Conservation (phyloP, 2,888 invertebrate species). For the Eulithis prunata region DNA sequence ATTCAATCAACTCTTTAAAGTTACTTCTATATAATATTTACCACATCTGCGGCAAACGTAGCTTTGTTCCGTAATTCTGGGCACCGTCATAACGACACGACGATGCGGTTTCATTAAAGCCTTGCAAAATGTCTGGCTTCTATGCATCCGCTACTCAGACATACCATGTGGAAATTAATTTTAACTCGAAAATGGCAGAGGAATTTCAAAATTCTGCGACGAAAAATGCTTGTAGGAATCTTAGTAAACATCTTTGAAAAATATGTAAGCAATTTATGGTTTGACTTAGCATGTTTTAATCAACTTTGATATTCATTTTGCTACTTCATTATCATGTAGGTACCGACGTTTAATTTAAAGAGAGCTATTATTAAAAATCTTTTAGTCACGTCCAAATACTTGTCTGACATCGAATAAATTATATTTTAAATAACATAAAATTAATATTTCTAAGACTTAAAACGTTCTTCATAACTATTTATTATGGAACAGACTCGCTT, state of each 20-base stretch:
- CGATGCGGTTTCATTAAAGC: constrained; percentile 66
- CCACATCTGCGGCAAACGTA: not conserved
- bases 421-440: constrained; percentile 40
- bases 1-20: too few relatives aligned
- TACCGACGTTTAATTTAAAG: constrained; percentile 3
- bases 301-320: constrained; percentile 3
- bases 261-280: constrained; percentile 1
- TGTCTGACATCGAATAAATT: constrained; percentile 38
- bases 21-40: not conserved
- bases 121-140: constrained; percentile 60
- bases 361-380: constrained; percentile 19
- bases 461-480: constrained; percentile 48
- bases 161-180: constrained; percentile 27
- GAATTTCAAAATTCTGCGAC: constrained; percentile 15
- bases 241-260: not conserved
- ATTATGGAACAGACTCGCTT: constrained; percentile 47
- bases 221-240: constrained; percentile 5
- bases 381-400: constrained; percentile 28
- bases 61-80: constrained; percentile 16
- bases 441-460: constrained; percentile 43
- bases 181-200: constrained; percentile 25
- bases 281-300: constrained; percentile 10
- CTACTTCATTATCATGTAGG: constrained; percentile 1
- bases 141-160: constrained; percentile 46
- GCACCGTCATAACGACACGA: constrained; percentile 54